Base-by-base conservation (phyloP, 2,888 invertebrate species). In the Tryphoninae sp. region DNA sequence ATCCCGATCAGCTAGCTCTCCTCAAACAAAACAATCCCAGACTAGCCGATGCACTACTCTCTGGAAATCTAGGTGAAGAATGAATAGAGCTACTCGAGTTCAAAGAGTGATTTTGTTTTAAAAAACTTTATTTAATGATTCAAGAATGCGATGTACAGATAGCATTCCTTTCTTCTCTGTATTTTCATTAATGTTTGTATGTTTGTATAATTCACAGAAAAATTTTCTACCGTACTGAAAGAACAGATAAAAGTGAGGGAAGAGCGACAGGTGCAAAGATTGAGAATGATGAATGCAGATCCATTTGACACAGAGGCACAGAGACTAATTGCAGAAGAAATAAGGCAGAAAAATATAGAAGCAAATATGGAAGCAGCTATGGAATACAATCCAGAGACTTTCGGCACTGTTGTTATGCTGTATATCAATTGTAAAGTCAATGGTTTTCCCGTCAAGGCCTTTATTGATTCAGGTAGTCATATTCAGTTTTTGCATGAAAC, bases 331-430 rank as follows among this genome's bases (percentile, higher is more conserved):
- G 98, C 98, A 2, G 98, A 98, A 91, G 98, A 98, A 93, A 99
- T 99, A 84, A 94, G 96, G 87, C 97, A 96, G 89, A 97, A 98
- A 91, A 99, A 99, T 92, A 98, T 99, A 83, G 98, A 99, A 92
- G 97, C 98, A 0, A 99, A 99, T 90, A 99, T 99, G 98, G 98
- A 99, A 91, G 98, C 98, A 0, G 99, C 99, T 0, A 98, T 99
- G 95, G 99, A 99, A 91, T 98, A 98, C 91, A 98, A 98, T 92
- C 99, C 99, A 0, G 99, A 99, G 93, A 98, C 97, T 61, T 99
- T 99, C 92, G 99, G 98, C 78, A 97, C 98, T 45, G 99, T 99
- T 61, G 96, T 97, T 65, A 99, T 99, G 99, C 94, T 99, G 87
- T 96, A 99, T 92, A 98, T 99, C 82, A 97, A 99, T 92, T 98